A percentile compares a stretch with the other conserved stretches of the same genome.
Conservation (phyloP, 2,797 vertebrate genomes). For the Enteromius argenteus region DNA sequence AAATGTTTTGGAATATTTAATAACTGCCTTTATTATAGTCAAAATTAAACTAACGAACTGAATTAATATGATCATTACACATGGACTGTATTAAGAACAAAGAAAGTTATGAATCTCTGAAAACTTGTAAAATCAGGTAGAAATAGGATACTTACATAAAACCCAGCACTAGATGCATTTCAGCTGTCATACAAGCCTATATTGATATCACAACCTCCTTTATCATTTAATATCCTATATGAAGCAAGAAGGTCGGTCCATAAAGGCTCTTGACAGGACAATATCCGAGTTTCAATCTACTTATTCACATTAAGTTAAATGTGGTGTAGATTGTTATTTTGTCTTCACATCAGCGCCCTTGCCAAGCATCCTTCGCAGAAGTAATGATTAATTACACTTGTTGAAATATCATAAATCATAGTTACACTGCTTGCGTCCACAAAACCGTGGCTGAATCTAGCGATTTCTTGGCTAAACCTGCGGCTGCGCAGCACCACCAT, state of each 20-base stretch:
- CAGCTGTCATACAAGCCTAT: background rate
- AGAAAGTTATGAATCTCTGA: background rate
- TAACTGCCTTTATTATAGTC: background rate
- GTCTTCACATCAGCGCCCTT: background rate
- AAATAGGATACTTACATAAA: background rate
- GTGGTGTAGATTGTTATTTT: background rate
- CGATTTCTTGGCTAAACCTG: background rate
- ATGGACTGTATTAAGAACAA: background rate
- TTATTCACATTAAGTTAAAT: background rate
- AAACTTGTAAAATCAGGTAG: background rate
- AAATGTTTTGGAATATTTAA: background rate
- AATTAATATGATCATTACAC: background rate
- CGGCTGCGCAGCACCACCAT: conserved; percentile 18
- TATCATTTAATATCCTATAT: background rate
- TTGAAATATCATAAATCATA: background rate
- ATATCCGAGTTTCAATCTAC: background rate
- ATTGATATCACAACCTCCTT: background rate
- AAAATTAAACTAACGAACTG: background rate
- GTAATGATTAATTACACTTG: conserved; percentile 1
- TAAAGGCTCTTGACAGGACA: background rate
- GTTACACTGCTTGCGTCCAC: background rate
- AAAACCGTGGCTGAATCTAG: background rate
- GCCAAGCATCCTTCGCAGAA: background rate
- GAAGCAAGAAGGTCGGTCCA: background rate
- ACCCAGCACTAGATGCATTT: background rate